These are phyloP conservation scores for Anthophora plumipes DNA, from an alignment of 2,888 invertebrate species.

Conservation along the genomic window DNA sequence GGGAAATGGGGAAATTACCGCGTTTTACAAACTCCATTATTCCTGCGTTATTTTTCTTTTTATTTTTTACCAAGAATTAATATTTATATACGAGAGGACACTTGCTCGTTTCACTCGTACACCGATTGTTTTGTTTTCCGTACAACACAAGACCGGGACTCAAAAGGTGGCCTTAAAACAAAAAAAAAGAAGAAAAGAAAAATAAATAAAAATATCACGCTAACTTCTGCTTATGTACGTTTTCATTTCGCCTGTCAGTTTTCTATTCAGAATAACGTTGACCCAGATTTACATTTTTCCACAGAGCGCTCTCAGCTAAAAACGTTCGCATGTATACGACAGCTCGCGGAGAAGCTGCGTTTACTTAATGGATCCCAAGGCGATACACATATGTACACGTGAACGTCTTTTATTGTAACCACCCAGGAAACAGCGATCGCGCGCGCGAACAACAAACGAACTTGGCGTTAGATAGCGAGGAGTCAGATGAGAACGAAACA, in stretches of 20 bases:
- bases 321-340: slow-evolving; percentile 39
- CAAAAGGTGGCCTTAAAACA: slow-evolving; percentile 6
- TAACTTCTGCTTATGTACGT: slow-evolving; percentile 19
- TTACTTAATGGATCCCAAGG: slow-evolving; percentile 55
- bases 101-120: background rate
- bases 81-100: background rate
- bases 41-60: too few relatives aligned
- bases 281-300: slow-evolving; percentile 61
- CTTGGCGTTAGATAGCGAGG: slow-evolving; percentile 23
- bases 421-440: background rate
- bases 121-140: background rate
- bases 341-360: slow-evolving; percentile 37
- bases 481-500: slow-evolving; percentile 27
- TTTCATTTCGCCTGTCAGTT: slow-evolving; percentile 44
- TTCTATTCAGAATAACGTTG: slow-evolving; percentile 47
- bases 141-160: background rate
- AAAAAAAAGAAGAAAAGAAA: too few relatives aligned
- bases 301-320: slow-evolving; percentile 31
- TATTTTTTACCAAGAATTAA: too few relatives aligned
- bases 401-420: slow-evolving; percentile 47
- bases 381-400: slow-evolving; percentile 9
- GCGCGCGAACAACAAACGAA: slow-evolving; percentile 20
- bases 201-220: slow-evolving; percentile 43
- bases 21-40: too few relatives aligned
- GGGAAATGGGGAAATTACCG: too few relatives aligned